Percentiles rank a stretch among this genome's conserved stretches.
Evolutionary conservation across 2,888 invertebrate genomes (phyloP).

Genomic region (Cenopis cana): DNA sequence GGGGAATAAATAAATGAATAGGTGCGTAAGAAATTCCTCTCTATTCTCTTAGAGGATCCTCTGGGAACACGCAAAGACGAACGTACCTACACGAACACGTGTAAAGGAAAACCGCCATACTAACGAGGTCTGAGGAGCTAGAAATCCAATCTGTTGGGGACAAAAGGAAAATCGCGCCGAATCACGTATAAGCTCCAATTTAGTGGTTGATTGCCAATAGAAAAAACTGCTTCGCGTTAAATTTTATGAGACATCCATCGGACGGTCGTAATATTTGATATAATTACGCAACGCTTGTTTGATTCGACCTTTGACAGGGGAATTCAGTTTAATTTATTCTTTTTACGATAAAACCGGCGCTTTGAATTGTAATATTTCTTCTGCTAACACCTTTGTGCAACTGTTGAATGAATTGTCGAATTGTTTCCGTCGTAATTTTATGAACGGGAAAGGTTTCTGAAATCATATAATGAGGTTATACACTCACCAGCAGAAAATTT

Average conservation of each 20-base stretch:
- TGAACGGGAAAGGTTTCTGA: neutral
- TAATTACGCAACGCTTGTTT: slow-evolving; percentile 38
- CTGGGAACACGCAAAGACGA: slow-evolving; percentile 27
- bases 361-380: slow-evolving; percentile 13
- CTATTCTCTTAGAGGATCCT: slow-evolving; percentile 36
- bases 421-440: slow-evolving; percentile 7
- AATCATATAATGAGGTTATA: no score
- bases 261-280: slow-evolving; percentile 36
- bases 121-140: slow-evolving; percentile 42
- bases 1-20: slow-evolving; percentile 34
- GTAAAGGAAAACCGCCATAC: slow-evolving; percentile 37
- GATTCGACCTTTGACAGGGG: slow-evolving; percentile 29
- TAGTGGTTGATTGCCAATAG: slow-evolving; percentile 44
- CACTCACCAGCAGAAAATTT: no score
- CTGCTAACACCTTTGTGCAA: slow-evolving; percentile 4
- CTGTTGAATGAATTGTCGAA: slow-evolving; percentile 3
- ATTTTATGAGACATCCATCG: slow-evolving; percentile 42
- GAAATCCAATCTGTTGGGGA: slow-evolving; percentile 42
- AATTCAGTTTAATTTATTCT: slow-evolving; percentile 29
- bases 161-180: slow-evolving; percentile 40
- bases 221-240: slow-evolving; percentile 43
- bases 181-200: slow-evolving; percentile 44
- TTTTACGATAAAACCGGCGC: slow-evolving; percentile 5
- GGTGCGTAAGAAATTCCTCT: slow-evolving; percentile 35
- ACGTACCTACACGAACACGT: slow-evolving; percentile 33